Base-by-base conservation (phyloP, 2,113 vertebrate species). In the Sapayoa aenigma region DNA sequence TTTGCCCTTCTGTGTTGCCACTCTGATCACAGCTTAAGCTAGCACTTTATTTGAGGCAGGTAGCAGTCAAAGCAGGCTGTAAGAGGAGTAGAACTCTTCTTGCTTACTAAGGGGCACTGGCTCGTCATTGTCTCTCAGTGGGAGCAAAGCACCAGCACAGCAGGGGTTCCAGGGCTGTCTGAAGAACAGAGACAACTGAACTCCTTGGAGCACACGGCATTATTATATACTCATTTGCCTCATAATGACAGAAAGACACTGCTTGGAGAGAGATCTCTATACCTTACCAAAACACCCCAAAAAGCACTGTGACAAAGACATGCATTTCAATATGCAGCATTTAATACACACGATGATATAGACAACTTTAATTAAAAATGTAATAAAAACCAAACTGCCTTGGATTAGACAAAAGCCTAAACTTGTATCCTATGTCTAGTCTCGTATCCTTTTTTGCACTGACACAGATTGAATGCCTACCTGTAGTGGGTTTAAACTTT, bases 391-490 rank as follows among this genome's bases (percentile, higher is more conserved):
- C 11, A 84, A 60, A 47, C 49, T 62, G 46, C 4, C 17, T 14
- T 46, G 28, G 7, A 3, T 90, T 37, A 74, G 31, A 50, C 3
- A 91, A 62, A 79, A 23, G 2, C 23, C 46, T 69, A n/a, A n/a
- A n/a, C n/a, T n/a, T n/a, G n/a, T n/a, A n/a, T n/a, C n/a, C n/a
- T n/a, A n/a, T n/a, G 6, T 11, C 28, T 74, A 46, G 28, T 14
- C 12, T 86, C 0, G 0, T 42, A 42, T 42, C 41, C 11, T 42
- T 42, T 42, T 42, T 42, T 14, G 11, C 14, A 14, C 41, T 42
- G 41, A 42, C 41, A 11, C 41, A 42, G 41, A 42, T 11, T 42
- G 41, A 42, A 42, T 42, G 41, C 41, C 14, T 42, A 42, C n/a
- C n/a, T n/a, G n/a, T n/a, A n/a, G n/a, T n/a, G n/a, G n/a, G n/a